Evolutionary conservation across 2,113 vertebrate species (phyloP).

Genomic region (Rostratula benghalensis): DNA sequence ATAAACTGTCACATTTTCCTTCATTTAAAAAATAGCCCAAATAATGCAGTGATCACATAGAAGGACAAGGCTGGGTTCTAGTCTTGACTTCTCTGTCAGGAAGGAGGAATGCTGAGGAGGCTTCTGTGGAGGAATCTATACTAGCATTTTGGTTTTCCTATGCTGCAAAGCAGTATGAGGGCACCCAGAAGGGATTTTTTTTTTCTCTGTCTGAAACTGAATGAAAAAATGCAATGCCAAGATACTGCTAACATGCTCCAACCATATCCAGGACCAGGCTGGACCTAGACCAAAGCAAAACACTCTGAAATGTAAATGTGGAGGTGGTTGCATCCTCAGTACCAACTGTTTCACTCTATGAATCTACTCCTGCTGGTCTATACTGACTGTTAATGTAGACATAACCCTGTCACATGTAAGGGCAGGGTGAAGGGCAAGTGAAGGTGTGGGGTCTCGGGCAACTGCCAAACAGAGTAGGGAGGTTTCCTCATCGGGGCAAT

Average conservation of each 20-base stretch:
- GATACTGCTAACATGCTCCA: neutral
- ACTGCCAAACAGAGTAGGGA: rapidly evolving
- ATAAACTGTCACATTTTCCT: neutral
- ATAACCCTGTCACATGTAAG: neutral
- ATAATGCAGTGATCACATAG: neutral
- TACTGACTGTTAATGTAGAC: neutral
- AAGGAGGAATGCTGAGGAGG: neutral
- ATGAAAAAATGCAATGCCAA: neutral
- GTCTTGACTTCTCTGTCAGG: neutral
- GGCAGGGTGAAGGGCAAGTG: neutral
- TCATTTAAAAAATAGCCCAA: neutral
- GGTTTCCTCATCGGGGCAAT: neutral
- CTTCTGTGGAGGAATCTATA: neutral
- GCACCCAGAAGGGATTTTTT: neutral
- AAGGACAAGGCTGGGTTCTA: neutral
- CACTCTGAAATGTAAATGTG: neutral
- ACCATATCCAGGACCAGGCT: neutral
- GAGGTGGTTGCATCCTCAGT: neutral
- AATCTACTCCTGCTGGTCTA: neutral
- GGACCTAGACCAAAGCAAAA: neutral
- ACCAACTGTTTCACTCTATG: neutral
- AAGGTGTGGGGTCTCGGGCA: neutral
- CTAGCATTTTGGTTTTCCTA: neutral
- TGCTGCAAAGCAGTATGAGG: neutral
- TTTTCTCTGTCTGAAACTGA: neutral